Conservation (phyloP, 1,140 invertebrate species). For the Pomacea maculata region DNA sequence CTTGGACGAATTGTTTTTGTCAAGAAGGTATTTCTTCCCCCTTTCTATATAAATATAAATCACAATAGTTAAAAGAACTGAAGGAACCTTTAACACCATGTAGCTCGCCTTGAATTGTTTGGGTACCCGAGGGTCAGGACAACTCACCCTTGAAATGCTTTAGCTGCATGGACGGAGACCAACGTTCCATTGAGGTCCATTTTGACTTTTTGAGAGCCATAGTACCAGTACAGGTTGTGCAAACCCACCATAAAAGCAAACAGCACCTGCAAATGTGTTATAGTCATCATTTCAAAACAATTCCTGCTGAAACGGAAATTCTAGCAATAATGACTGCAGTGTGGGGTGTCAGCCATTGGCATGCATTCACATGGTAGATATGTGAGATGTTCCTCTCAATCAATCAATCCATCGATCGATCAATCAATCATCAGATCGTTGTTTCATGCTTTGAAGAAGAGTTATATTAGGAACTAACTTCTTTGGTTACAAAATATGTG, state of each 20-base stretch:
- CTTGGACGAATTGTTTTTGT: too few relatives aligned
- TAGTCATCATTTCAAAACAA: not conserved
- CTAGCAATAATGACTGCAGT: not conserved
- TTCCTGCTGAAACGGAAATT: not conserved
- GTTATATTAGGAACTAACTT: too few relatives aligned
- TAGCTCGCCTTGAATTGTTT: too few relatives aligned
- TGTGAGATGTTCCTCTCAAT: too few relatives aligned
- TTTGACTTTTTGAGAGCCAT: constrained; percentile 61
- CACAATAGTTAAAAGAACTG: not conserved
- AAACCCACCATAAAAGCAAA: constrained; percentile 67
- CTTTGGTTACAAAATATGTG: too few relatives aligned
- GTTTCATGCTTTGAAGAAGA: too few relatives aligned
- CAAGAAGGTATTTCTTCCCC: not conserved
- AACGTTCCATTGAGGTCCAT: constrained; percentile 54
- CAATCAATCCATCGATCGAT: too few relatives aligned
- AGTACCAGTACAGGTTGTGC: constrained; percentile 67
- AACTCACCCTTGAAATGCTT: constrained; percentile 63
- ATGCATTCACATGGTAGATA: too few relatives aligned
- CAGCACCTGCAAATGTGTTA: constrained; percentile 52
- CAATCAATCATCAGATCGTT: too few relatives aligned
- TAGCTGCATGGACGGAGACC: constrained; percentile 57
- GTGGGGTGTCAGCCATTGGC: too few relatives aligned
- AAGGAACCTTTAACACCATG: too few relatives aligned
- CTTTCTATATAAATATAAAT: not conserved
- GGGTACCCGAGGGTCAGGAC: too few relatives aligned